Conservation (phyloP, 1,140 invertebrate genomes). For the Drosophila lacertosa region DNA sequence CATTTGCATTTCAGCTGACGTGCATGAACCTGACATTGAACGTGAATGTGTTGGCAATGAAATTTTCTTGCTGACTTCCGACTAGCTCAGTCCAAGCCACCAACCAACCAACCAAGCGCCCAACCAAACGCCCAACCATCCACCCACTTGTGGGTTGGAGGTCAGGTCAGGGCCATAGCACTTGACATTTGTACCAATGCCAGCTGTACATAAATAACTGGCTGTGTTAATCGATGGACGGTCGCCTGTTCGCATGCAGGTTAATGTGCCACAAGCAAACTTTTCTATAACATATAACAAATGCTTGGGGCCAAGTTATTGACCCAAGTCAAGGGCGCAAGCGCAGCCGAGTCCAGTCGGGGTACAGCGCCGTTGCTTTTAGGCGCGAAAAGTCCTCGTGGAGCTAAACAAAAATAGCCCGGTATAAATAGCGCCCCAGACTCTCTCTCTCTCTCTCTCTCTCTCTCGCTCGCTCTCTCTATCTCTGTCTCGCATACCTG, state of each 20-base stretch:
- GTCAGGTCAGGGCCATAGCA: slow-evolving; percentile 57
- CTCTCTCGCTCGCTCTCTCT: not conserved
- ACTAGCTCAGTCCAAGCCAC: not conserved
- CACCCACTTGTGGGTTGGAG: slow-evolving; percentile 21
- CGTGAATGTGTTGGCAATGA: slow-evolving; percentile 58
- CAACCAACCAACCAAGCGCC: no score
- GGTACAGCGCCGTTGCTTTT: slow-evolving; percentile 23
- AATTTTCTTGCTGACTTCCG: slow-evolving; percentile 29
- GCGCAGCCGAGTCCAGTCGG: slow-evolving; percentile 28
- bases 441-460: not conserved
- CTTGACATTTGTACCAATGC: slow-evolving; percentile 54
- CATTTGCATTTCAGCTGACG: slow-evolving; percentile 49
- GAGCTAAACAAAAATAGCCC: slow-evolving; percentile 45
- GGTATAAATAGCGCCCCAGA: slow-evolving; percentile 60
- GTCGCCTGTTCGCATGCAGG: slow-evolving; percentile 3
- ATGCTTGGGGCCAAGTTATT: slow-evolving; percentile 42
- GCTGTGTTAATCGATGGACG: not conserved
- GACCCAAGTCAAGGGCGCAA: slow-evolving; percentile 67
- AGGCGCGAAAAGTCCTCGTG: slow-evolving; percentile 59
- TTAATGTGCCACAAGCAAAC: slow-evolving; percentile 10
- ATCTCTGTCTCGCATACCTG: not conserved
- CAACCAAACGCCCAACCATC: no score
- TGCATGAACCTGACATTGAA: slow-evolving; percentile 65
- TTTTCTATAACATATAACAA: not conserved
- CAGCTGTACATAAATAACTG: slow-evolving; percentile 41